Percentiles rank a stretch among this genome's conserved stretches.
Conservation (phyloP, 2,113 vertebrate genomes). For the Ageneiosus marmoratus region DNA sequence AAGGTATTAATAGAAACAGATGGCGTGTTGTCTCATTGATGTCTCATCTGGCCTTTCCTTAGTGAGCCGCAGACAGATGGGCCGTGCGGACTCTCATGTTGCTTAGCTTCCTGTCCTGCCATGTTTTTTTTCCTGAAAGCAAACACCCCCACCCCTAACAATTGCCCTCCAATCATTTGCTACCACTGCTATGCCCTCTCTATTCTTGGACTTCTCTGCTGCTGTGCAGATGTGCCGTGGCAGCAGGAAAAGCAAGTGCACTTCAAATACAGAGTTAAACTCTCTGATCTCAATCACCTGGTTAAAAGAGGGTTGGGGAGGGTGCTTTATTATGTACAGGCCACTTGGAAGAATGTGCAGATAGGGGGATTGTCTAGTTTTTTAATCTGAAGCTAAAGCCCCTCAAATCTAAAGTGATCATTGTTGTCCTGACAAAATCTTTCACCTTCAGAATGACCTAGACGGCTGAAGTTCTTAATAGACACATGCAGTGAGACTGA, state of each 20-base stretch:
- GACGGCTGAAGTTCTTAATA: not conserved
- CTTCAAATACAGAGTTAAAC: slow-evolving; percentile 44
- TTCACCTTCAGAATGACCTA: not conserved
- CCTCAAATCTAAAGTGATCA: not conserved
- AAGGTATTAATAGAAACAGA: slow-evolving; percentile 53
- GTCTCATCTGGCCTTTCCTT: slow-evolving; percentile 48
- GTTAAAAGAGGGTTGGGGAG: not conserved
- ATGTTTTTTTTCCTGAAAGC: slow-evolving; percentile 17
- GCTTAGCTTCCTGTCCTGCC: slow-evolving; percentile 36
- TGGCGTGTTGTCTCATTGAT: slow-evolving; percentile 49
- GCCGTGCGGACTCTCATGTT: slow-evolving; percentile 20
- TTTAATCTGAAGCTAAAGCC: not conserved
- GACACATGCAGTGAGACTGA: not conserved
- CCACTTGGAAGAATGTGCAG: slow-evolving; percentile 30
- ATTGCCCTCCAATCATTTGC: slow-evolving; percentile 8
- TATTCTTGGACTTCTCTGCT: not conserved
- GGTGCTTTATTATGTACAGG: not conserved
- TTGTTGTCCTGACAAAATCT: not conserved
- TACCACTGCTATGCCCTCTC: not conserved
- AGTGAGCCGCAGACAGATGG: slow-evolving; percentile 20
- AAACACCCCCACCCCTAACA: not conserved
- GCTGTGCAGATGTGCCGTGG: slow-evolving; percentile 37
- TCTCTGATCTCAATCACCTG: slow-evolving; percentile 52
- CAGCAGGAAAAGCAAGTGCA: slow-evolving; percentile 27
- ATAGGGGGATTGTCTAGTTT: not conserved